Percentiles rank a stretch among this genome's conserved stretches.
These are phyloP conservation scores for Sander vitreus DNA, from an alignment of 2,113 vertebrate species.

Conservation along the genomic window DNA sequence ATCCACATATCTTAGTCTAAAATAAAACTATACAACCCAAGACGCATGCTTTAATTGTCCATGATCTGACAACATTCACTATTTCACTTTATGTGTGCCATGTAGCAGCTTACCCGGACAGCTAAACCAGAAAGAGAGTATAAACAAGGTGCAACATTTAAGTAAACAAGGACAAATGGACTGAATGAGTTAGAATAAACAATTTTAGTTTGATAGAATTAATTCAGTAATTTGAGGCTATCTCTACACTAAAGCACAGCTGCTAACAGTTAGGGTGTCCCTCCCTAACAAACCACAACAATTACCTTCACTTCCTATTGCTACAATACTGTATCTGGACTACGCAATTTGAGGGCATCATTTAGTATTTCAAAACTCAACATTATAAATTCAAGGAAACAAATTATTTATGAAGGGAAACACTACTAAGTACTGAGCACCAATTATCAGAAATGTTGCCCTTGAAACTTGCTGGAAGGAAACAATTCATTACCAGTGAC, in stretches of 20 bases:
- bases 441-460: background rate
- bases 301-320: background rate
- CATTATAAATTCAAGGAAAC: background rate
- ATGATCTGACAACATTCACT: background rate
- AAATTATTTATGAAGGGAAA: background rate
- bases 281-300: background rate
- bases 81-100: background rate
- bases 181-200: background rate
- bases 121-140: background rate
- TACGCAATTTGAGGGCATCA: background rate
- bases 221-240: background rate
- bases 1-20: background rate
- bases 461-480: conserved; percentile 7
- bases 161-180: background rate
- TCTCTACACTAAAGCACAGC: background rate
- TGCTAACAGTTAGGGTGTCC: background rate
- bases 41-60: background rate
- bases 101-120: background rate
- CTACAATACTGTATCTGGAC: background rate
- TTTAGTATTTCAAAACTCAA: conserved; percentile 5
- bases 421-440: background rate
- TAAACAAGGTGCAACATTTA: background rate
- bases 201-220: background rate
- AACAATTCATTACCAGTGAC: conserved; percentile 1
- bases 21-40: background rate